Conservation (phyloP, 30 jellyfish, hydroid and myxozoan species). For the Nemopilema nomurai region DNA sequence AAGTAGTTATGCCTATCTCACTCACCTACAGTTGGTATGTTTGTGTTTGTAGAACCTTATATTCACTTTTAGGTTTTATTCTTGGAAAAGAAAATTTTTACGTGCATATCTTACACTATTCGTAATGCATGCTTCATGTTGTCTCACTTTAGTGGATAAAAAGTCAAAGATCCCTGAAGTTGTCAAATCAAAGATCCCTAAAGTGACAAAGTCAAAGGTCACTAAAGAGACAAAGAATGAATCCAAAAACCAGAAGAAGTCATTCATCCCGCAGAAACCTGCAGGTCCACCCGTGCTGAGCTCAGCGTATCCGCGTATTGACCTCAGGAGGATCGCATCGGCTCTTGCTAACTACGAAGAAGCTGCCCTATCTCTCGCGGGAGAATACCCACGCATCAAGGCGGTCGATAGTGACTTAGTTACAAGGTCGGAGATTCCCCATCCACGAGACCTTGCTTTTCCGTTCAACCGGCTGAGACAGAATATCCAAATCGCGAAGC, state of each 20-base stretch:
- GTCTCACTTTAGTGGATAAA: background rate
- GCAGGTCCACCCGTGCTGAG: constrained; percentile 18
- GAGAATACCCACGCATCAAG: constrained; percentile 86
- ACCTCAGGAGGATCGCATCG: constrained; percentile 83
- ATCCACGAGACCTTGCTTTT: constrained; percentile 34
- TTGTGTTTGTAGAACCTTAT: no score
- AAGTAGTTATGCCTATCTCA: background rate
- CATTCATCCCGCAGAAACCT: constrained; percentile 47
- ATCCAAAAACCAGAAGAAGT: constrained; percentile 30
- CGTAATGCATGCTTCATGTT: background rate
- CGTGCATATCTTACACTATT: no score
- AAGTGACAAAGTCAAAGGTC: no score
- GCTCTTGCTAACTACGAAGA: constrained; percentile 94
- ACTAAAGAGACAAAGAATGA: constrained; percentile 13
- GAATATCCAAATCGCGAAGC: constrained; percentile 84
- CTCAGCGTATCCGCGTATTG: constrained; percentile 88
- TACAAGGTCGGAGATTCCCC: constrained; percentile 89
- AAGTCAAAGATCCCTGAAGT: constrained; percentile 32
- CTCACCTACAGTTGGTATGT: background rate
- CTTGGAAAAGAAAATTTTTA: background rate
- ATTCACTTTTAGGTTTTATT: no score
- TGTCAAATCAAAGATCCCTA: constrained; percentile 18
- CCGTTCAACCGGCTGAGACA: constrained; percentile 64
- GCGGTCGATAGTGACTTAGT: constrained; percentile 59
- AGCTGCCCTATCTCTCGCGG: constrained; percentile 91